A percentile compares a stretch with the other conserved stretches of the same genome.
Evolutionary conservation across 2,888 invertebrate genomes (phyloP).

Genomic region (Coenonympha glycerion): DNA sequence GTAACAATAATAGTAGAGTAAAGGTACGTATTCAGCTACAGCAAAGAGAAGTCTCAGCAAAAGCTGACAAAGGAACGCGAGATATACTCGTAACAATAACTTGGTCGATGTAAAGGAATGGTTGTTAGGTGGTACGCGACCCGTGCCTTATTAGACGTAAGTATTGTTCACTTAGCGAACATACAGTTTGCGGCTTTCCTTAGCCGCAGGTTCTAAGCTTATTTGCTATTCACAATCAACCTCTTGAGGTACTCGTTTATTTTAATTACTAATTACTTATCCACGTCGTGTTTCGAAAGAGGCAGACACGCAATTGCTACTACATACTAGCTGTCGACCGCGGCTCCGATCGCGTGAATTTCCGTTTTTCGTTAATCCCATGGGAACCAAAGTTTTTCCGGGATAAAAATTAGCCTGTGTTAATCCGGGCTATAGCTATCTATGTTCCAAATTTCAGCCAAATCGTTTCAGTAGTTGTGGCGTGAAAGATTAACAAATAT

Average conservation of each 20-base stretch:
- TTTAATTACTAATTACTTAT: not conserved
- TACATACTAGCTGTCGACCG: too few relatives aligned
- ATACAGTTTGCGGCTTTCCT: slow-evolving; percentile 49
- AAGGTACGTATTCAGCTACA: not conserved
- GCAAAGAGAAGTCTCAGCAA: not conserved
- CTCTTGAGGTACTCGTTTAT: slow-evolving; percentile 16
- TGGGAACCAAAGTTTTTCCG: too few relatives aligned
- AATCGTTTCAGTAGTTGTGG: too few relatives aligned
- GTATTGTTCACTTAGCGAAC: slow-evolving; percentile 46
- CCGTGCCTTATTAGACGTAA: slow-evolving; percentile 43
- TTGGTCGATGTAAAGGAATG: slow-evolving; percentile 18
- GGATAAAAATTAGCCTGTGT: too few relatives aligned
- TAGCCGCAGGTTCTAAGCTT: slow-evolving; percentile 44
- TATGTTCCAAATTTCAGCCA: too few relatives aligned
- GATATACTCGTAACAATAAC: slow-evolving; percentile 20
- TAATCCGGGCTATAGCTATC: too few relatives aligned
- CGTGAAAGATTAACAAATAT: too few relatives aligned
- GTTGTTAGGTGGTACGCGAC: slow-evolving; percentile 13
- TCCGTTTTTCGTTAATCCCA: too few relatives aligned
- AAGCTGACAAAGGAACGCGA: slow-evolving; percentile 17
- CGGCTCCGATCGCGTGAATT: too few relatives aligned
- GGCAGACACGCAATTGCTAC: too few relatives aligned
- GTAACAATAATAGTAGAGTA: not conserved
- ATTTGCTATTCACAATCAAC: slow-evolving; percentile 54
- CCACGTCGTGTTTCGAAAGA: not conserved